Conservation (phyloP, 2,888 invertebrate genomes). For the Saturnia japonica region DNA sequence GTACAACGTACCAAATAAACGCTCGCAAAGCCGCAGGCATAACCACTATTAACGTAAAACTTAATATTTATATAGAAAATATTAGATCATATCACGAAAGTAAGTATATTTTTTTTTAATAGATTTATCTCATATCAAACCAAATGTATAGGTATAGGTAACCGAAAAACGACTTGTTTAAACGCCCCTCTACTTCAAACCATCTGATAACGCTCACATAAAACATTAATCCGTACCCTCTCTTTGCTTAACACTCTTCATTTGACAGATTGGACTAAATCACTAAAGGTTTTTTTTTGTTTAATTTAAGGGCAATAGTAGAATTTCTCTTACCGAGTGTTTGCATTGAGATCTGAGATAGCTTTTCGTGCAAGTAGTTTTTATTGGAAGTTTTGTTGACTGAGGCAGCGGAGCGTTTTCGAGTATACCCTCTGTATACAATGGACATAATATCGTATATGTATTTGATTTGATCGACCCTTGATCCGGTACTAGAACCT, state of each 20-base stretch:
- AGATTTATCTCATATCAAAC: not conserved
- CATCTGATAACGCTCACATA: conserved; percentile 66
- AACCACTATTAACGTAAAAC: not conserved
- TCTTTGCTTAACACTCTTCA: conserved; percentile 80
- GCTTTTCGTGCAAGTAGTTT: conserved; percentile 71
- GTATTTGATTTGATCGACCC: conserved; percentile 70
- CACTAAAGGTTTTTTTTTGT: conserved; percentile 75
- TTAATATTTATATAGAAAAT: not conserved
- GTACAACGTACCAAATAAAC: too few species aligned
- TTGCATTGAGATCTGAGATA: conserved; percentile 57
- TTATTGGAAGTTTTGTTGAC: conserved; percentile 75
- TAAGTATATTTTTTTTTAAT: not conserved
- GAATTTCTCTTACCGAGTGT: conserved; percentile 54
- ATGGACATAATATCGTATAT: conserved; percentile 70
- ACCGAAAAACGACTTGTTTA: conserved; percentile 37
- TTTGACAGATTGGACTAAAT: conserved; percentile 81
- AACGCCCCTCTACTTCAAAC: conserved; percentile 50
- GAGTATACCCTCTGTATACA: conserved; percentile 59
- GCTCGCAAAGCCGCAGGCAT: not conserved
- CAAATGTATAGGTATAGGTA: conserved; percentile 19
- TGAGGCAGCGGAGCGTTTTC: conserved; percentile 56
- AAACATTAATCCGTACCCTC: conserved; percentile 71
- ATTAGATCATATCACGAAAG: not conserved
- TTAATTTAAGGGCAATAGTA: conserved; percentile 75
- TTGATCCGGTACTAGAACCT: conserved; percentile 44